Conservation (phyloP, 2,888 invertebrate genomes). For the Drosophila planitibia region DNA sequence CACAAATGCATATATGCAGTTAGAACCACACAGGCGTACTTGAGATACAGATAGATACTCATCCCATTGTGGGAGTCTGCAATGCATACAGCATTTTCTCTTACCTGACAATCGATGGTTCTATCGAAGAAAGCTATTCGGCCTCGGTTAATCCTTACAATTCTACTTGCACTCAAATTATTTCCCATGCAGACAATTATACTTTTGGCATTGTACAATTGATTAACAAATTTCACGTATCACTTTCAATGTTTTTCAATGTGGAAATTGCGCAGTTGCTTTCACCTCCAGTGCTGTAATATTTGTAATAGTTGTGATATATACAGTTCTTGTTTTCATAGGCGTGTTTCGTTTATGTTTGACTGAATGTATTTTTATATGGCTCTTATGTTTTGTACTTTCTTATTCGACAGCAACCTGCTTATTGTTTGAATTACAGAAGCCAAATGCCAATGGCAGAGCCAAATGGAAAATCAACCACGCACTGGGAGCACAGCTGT, state of each 20-base stretch:
- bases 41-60: background rate
- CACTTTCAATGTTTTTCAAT: conserved; percentile 3
- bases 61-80: background rate
- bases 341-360: background rate
- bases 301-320: background rate
- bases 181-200: conserved; percentile 63
- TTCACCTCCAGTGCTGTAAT: background rate
- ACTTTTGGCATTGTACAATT: conserved; percentile 6
- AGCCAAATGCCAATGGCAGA: conserved; percentile 38
- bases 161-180: conserved; percentile 42
- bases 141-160: conserved; percentile 28
- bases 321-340: background rate
- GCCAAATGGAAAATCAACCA: conserved; percentile 38
- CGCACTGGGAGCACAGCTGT: conserved; percentile 64
- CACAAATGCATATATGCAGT: conserved; percentile 2
- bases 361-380: background rate
- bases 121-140: conserved; percentile 41
- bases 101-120: conserved; percentile 51
- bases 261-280: conserved; percentile 18
- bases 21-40: background rate
- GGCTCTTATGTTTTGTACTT: conserved; percentile 7
- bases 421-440: conserved; percentile 45
- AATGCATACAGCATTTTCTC: conserved; percentile 27
- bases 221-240: background rate
- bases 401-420: conserved; percentile 71